Percentiles rank a stretch among this genome's conserved stretches.
phyloP scores from a whole-genome alignment of 2,113 vertebrate species.

The Notothenia coriiceps region DNA sequence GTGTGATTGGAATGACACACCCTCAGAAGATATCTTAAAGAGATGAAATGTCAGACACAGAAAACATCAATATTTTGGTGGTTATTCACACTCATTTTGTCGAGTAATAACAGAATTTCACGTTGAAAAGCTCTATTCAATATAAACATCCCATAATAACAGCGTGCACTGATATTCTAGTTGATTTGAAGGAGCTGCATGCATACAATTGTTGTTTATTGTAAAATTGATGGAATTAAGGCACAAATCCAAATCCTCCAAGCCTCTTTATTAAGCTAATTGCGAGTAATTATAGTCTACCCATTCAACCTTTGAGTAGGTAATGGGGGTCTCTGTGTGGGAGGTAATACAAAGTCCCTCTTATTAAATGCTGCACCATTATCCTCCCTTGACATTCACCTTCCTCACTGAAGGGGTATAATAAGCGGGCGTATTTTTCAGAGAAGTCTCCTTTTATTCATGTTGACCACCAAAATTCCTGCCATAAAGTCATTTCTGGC shows the following conservation, averaged over 20 bases:
- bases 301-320: constrained; percentile 45
- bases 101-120: background rate
- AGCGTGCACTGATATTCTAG: background rate
- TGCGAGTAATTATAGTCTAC: constrained; percentile 58
- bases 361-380: constrained; percentile 60
- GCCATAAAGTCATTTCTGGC: background rate
- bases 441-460: constrained; percentile 23
- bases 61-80: too few species aligned
- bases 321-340: constrained; percentile 59
- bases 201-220: constrained; percentile 53
- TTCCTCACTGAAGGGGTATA: constrained; percentile 48
- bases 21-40: background rate
- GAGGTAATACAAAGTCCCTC: constrained; percentile 54
- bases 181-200: constrained; percentile 10
- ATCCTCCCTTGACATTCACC: constrained; percentile 61
- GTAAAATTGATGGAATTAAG: constrained; percentile 57
- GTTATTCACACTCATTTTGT: too few species aligned
- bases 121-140: background rate
- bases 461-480: background rate
- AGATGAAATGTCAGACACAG: background rate
- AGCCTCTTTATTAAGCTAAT: constrained; percentile 55
- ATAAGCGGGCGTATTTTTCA: constrained; percentile 35
- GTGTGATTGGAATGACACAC: background rate
- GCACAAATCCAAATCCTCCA: constrained; percentile 29
- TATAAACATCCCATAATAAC: background rate